Evolutionary conservation across 2,797 vertebrate species (phyloP).

Genomic region (Typhlichthys eigenmanni): DNA sequence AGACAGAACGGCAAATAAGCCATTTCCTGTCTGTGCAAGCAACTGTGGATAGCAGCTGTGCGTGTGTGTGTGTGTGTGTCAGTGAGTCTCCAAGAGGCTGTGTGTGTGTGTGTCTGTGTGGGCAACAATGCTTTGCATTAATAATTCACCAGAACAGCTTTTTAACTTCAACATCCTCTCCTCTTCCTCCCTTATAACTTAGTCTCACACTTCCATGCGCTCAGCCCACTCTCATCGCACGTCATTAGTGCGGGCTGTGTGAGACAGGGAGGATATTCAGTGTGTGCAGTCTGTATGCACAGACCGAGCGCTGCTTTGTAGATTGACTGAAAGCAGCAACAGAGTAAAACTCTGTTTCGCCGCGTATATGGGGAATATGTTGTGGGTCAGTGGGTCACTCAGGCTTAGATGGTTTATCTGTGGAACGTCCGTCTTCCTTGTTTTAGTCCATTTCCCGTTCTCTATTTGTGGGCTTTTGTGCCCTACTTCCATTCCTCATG

Average conservation of each 20-base stretch:
- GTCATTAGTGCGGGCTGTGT: constrained; percentile 39
- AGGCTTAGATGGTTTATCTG: constrained; percentile 5
- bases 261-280: neutral
- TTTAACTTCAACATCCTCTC: constrained; percentile 70
- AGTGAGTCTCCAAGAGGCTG: too few relatives aligned
- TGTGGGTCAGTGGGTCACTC: constrained; percentile 2
- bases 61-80: constrained; percentile 36
- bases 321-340: constrained; percentile 21
- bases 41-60: constrained; percentile 78
- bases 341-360: constrained; percentile 28
- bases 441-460: constrained; percentile 20
- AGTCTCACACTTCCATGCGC: constrained; percentile 38
- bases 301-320: constrained; percentile 35
- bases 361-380: neutral
- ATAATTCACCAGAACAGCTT: constrained; percentile 75
- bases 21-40: constrained; percentile 74
- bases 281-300: constrained; percentile 6
- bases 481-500: constrained; percentile 22
- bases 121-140: constrained; percentile 68
- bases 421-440: neutral
- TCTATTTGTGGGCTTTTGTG: constrained; percentile 32
- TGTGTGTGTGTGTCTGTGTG: constrained; percentile 42
- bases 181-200: constrained; percentile 43
- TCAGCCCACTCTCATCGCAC: constrained; percentile 43
- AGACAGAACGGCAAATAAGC: constrained; percentile 62